Evolutionary conservation across 2,888 invertebrate species (phyloP).

Genomic region (Actias luna): DNA sequence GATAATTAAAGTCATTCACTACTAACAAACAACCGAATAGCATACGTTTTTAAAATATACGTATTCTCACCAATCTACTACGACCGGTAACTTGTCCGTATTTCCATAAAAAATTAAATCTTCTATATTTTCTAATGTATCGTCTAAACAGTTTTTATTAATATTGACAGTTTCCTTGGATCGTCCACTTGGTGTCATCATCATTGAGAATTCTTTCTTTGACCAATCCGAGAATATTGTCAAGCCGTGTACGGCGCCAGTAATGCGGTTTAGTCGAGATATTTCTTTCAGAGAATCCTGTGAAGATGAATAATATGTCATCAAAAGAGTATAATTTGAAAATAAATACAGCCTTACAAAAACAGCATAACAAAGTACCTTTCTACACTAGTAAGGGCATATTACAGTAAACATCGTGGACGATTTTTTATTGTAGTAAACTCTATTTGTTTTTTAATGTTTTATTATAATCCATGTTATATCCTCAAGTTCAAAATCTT

Average conservation of each 20-base stretch:
- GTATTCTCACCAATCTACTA: slow-evolving; percentile 33
- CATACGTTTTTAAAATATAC: neutral
- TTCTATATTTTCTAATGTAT: neutral
- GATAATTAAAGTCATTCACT: too few relatives aligned
- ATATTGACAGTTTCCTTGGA: neutral
- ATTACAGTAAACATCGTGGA: too few relatives aligned
- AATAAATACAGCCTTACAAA: too few relatives aligned
- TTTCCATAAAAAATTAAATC: neutral
- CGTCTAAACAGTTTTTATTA: neutral
- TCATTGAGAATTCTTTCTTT: slow-evolving; percentile 29
- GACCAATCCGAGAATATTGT: slow-evolving; percentile 47
- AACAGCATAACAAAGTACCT: too few relatives aligned
- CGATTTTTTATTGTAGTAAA: too few relatives aligned
- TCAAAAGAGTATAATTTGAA: neutral
- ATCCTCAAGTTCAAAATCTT: too few relatives aligned
- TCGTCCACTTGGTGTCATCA: neutral
- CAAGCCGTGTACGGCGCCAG: slow-evolving; percentile 34
- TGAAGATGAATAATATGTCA: slow-evolving; percentile 17
- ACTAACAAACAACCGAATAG: too few relatives aligned
- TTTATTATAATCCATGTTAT: too few relatives aligned
- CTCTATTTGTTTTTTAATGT: too few relatives aligned
- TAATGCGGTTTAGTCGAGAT: slow-evolving; percentile 30
- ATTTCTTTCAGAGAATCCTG: slow-evolving; percentile 42
- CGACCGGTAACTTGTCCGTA: slow-evolving; percentile 7
- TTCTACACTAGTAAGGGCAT: too few relatives aligned